These are phyloP conservation scores for Arctopsyche grandis DNA, from an alignment of 1,140 invertebrate genomes.

Conservation along the genomic window DNA sequence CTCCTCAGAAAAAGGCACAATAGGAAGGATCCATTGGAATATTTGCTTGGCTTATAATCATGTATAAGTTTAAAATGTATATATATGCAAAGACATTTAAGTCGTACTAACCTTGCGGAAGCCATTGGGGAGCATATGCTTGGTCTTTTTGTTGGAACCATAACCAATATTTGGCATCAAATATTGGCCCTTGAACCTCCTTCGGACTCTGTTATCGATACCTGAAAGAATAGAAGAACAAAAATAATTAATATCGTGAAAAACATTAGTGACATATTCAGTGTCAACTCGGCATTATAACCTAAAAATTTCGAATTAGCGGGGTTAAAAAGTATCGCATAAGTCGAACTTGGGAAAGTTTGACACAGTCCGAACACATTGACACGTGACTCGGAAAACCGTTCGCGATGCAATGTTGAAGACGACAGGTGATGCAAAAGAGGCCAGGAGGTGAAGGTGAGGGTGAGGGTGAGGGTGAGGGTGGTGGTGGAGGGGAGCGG, in stretches of 20 bases:
- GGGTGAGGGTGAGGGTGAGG: neutral
- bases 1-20: slow-evolving; percentile 38
- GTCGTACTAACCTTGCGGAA: slow-evolving; percentile 85
- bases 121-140: slow-evolving; percentile 96
- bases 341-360: neutral
- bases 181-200: slow-evolving; percentile 98
- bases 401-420: no score
- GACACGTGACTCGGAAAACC: no score
- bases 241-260: slow-evolving; percentile 41
- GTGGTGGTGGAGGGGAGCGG: no score
- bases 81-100: neutral
- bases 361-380: no score
- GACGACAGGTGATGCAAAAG: neutral
- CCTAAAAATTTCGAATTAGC: neutral
- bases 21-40: slow-evolving; percentile 46
- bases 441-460: neutral
- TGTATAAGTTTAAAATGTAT: slow-evolving; percentile 7
- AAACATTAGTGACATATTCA: no score
- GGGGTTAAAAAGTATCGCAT: neutral
- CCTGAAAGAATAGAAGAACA: slow-evolving; percentile 65
- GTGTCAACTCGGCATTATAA: no score
- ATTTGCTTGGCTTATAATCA: slow-evolving; percentile 31
- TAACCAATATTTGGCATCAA: slow-evolving; percentile 99
- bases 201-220: slow-evolving; percentile 99
- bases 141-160: slow-evolving; percentile 92